Conservation (phyloP, 2,888 invertebrate genomes). For the Hypomecis punctinalis region DNA sequence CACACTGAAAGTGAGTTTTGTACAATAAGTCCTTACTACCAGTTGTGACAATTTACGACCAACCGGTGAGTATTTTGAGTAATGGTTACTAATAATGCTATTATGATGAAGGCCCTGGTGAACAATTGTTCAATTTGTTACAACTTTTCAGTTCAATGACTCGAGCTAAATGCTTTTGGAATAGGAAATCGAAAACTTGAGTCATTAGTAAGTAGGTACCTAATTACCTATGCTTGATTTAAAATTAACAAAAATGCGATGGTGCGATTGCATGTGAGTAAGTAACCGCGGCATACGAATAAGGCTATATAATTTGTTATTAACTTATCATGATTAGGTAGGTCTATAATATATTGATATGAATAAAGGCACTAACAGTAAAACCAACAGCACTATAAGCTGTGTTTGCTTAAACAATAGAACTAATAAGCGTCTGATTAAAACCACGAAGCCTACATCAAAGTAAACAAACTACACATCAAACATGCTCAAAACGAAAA, state of each 20-base stretch:
- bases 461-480: constrained; percentile 11
- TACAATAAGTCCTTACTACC: constrained; percentile 38
- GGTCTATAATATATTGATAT: too few species aligned
- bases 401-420: too few species aligned
- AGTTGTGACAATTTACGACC: constrained; percentile 41
- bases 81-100: constrained; percentile 44
- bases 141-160: constrained; percentile 15
- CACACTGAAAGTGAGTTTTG: constrained; percentile 33
- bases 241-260: too few species aligned
- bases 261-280: too few species aligned
- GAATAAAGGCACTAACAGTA: too few species aligned
- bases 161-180: not conserved
- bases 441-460: not conserved
- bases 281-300: too few species aligned
- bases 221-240: too few species aligned
- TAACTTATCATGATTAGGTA: too few species aligned
- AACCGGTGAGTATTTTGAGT: constrained; percentile 37
- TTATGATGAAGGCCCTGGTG: constrained; percentile 44
- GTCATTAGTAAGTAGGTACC: too few species aligned
- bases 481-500: constrained; percentile 26
- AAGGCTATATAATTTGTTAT: too few species aligned
- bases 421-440: too few species aligned
- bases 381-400: too few species aligned
- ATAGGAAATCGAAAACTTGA: not conserved
- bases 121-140: constrained; percentile 12